Evolutionary conservation across 2,797 vertebrate species (phyloP).

Genomic region (Pipistrellus kuhlii): DNA sequence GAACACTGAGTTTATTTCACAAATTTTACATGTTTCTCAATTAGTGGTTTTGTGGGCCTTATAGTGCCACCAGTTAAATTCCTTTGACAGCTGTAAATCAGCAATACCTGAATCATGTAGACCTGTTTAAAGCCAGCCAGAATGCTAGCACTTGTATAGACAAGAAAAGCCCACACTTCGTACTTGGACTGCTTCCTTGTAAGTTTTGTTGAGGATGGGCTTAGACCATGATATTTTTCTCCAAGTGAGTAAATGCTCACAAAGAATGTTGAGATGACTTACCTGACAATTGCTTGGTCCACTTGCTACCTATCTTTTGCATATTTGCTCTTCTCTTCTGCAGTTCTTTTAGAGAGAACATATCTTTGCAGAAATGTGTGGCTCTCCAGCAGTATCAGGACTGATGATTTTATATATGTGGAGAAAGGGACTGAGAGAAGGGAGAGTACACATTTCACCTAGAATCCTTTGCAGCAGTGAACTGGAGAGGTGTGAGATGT

Average conservation of each 20-base stretch:
- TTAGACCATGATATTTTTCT: constrained; percentile 42
- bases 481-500: not conserved
- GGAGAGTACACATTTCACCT: not conserved
- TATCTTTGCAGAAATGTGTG: constrained; percentile 38
- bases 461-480: not conserved
- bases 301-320: constrained; percentile 13
- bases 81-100: not conserved
- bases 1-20: not conserved
- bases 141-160: not conserved
- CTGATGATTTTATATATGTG: not conserved
- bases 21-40: not conserved
- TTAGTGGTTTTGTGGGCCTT: not conserved
- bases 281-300: constrained; percentile 45
- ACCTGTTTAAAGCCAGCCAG: not conserved
- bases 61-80: not conserved
- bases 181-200: not conserved
- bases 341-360: constrained; percentile 39
- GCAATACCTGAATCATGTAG: constrained; percentile 26
- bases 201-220: not conserved
- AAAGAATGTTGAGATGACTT: constrained; percentile 43
- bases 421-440: not conserved
- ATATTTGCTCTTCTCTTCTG: constrained; percentile 13
- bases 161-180: not conserved
- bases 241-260: constrained; percentile 24
- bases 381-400: not conserved